Evolutionary conservation across 2,888 invertebrate genomes (phyloP).

Genomic region (Thelaira solivaga): DNA sequence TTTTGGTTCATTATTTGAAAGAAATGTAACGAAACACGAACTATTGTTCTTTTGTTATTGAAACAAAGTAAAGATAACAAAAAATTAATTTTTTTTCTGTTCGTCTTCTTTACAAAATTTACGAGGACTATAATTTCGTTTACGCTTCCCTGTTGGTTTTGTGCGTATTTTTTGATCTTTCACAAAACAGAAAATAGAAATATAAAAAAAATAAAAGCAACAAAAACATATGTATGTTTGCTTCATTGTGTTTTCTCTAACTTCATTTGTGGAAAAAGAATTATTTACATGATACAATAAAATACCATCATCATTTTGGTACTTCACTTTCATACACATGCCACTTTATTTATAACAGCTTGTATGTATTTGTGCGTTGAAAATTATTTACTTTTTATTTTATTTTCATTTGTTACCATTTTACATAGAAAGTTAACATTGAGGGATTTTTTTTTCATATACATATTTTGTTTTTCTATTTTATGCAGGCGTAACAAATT

Average conservation of each 20-base stretch:
- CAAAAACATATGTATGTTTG: constrained; percentile 48
- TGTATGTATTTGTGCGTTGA: neutral
- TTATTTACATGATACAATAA: constrained; percentile 60
- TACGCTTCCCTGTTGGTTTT: neutral
- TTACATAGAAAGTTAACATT: constrained; percentile 9
- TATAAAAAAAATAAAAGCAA: neutral
- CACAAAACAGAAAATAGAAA: neutral
- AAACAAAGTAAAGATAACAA: constrained; percentile 15
- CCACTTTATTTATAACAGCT: neutral
- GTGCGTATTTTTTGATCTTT: neutral
- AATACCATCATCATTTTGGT: constrained; percentile 56
- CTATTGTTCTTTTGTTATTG: constrained; percentile 49
- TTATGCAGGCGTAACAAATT: constrained; percentile 60
- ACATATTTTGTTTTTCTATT: constrained; percentile 21
- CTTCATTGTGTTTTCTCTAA: neutral
- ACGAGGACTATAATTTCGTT: constrained; percentile 50
- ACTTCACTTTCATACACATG: constrained; percentile 24
- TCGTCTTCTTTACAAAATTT: constrained; percentile 35
- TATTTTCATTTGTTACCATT: constrained; percentile 23
- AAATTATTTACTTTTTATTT: too few relatives aligned
- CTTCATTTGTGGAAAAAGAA: constrained; percentile 3
- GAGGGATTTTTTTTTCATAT: constrained; percentile 4
- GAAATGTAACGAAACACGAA: too few relatives aligned
- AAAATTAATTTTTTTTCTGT: neutral
- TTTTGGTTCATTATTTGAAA: too few relatives aligned